These are phyloP conservation scores for Gymnorhina tibicen DNA, from an alignment of 2,113 vertebrate species.

Conservation along the genomic window DNA sequence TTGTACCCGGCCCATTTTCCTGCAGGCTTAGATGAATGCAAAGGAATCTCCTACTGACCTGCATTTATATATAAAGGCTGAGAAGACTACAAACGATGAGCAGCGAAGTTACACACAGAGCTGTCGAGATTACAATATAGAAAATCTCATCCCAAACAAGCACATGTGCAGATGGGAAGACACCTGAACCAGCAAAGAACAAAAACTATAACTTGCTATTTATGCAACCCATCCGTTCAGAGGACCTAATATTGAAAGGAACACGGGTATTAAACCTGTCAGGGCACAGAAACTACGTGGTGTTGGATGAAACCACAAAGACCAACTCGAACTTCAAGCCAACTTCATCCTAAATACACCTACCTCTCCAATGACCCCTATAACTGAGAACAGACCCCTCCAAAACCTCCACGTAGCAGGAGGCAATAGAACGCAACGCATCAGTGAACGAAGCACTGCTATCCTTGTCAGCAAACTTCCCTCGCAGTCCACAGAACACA, in stretches of 20 bases:
- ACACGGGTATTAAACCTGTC: not conserved
- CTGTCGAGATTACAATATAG: accelerated
- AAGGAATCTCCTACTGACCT: not conserved
- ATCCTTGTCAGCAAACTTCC: too few species aligned
- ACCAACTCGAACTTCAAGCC: too few species aligned
- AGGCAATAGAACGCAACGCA: accelerated
- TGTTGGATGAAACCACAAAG: not conserved
- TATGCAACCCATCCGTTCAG: too few species aligned
- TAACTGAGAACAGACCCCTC: accelerated
- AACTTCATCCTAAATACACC: too few species aligned
- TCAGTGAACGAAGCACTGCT: too few species aligned
- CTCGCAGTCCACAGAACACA: too few species aligned
- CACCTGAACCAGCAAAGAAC: not conserved
- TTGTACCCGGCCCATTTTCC: accelerated
- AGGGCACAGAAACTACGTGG: not conserved
- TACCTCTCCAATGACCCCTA: accelerated
- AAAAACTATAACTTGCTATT: accelerated
- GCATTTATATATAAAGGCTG: not conserved
- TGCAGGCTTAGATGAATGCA: not conserved
- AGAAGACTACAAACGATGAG: not conserved
- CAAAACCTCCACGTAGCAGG: too few species aligned
- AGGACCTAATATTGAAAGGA: too few species aligned
- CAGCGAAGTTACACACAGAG: accelerated
- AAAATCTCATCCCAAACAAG: accelerated
- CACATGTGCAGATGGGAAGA: too few species aligned